These are phyloP conservation scores for Acropora yongei DNA, from an alignment of 64 coral and sea anemone genomes.

Conservation along the genomic window DNA sequence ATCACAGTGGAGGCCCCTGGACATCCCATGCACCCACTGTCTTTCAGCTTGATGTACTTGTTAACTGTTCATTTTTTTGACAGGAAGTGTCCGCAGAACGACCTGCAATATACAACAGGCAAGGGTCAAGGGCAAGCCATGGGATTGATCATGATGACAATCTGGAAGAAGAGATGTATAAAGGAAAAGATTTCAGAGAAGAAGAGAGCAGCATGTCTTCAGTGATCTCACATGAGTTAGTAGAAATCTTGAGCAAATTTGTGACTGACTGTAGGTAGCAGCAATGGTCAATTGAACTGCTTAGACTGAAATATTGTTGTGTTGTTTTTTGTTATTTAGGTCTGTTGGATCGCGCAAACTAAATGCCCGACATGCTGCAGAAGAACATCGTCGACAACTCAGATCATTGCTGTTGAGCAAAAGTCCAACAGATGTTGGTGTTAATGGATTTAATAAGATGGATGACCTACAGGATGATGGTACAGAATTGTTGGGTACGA, in stretches of 20 bases:
- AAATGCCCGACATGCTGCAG: conserved; percentile 71
- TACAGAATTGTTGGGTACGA: conserved; percentile 65
- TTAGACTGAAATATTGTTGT: background rate
- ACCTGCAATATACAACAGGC: conserved; percentile 17
- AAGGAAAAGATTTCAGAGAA: conserved; percentile 43
- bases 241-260: background rate
- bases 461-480: conserved; percentile 67
- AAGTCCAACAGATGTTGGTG: background rate
- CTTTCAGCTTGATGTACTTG: too few relatives aligned
- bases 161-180: conserved; percentile 60
- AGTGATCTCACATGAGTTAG: conserved; percentile 34
- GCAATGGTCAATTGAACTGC: too few relatives aligned
- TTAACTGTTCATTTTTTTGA: background rate
- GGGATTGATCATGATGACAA: conserved; percentile 41
- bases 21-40: too few relatives aligned
- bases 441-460: background rate
- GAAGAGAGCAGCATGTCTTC: conserved; percentile 47
- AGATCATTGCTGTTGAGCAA: conserved; percentile 58
- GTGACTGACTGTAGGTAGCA: too few relatives aligned
- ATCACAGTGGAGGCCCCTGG: too few relatives aligned
- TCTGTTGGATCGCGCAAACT: conserved; percentile 18
- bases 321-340: background rate
- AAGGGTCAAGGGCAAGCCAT: background rate
- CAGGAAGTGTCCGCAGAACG: conserved; percentile 21
- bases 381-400: conserved; percentile 75